Evolutionary conservation across 2,888 invertebrate species (phyloP).

Genomic region (Habrosyne pyritoides): DNA sequence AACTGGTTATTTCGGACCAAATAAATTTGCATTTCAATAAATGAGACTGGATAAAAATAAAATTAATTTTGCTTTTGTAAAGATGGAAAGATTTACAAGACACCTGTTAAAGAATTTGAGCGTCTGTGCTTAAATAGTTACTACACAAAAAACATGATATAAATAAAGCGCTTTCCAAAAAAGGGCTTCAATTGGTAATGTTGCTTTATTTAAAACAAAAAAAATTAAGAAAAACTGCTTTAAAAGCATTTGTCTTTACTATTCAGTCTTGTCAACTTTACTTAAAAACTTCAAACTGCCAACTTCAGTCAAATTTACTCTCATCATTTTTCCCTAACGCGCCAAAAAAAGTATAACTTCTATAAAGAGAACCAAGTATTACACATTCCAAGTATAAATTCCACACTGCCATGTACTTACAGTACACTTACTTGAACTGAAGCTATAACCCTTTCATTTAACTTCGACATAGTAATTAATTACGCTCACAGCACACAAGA

Average conservation of each 20-base stretch:
- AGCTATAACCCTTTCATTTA: background rate
- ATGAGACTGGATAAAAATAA: background rate
- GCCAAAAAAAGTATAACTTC: too few species aligned
- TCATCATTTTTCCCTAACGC: too few species aligned
- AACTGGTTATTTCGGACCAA: constrained; percentile 10
- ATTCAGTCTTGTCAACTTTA: too few species aligned
- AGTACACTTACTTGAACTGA: background rate
- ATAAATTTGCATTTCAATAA: constrained; percentile 11
- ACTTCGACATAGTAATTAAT: constrained; percentile 4
- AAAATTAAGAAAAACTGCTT: background rate
- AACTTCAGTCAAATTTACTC: too few species aligned
- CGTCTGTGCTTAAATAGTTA: background rate
- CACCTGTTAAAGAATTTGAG: background rate
- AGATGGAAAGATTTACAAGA: background rate
- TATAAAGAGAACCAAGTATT: too few species aligned
- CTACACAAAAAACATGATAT: background rate
- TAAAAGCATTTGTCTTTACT: too few species aligned
- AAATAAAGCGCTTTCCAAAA: background rate
- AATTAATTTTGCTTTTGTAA: background rate
- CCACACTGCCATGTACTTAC: background rate
- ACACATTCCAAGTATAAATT: background rate
- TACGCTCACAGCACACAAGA: constrained; percentile 43
- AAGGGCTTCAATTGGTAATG: background rate
- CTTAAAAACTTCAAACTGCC: too few species aligned
- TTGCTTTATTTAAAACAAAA: background rate